Percentiles rank a stretch among this genome's conserved stretches.
phyloP scores from a whole-genome alignment of 2,888 invertebrate species.

The Melanophora roralis region DNA sequence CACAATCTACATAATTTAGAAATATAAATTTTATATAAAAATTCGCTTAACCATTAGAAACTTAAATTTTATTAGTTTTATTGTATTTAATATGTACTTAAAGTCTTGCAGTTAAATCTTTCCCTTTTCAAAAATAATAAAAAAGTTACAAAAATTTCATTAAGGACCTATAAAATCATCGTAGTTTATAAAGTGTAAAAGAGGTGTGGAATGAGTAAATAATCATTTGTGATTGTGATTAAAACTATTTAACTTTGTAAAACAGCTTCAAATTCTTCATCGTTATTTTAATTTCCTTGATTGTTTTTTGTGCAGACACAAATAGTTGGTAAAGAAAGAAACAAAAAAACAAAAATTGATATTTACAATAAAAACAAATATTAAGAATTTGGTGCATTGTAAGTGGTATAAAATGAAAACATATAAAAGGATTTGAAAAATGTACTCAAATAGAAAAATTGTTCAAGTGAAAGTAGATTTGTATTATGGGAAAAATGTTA shows the following conservation, averaged over 20 bases:
- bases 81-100: too few species aligned
- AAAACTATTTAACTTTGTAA: constrained; percentile 74
- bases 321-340: constrained; percentile 39
- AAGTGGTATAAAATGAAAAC: constrained; percentile 10
- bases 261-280: constrained; percentile 77
- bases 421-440: background rate
- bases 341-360: constrained; percentile 44
- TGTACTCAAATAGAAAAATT: constrained; percentile 27
- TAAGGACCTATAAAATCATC: background rate
- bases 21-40: too few species aligned
- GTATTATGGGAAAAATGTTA: background rate
- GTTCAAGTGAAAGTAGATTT: constrained; percentile 52
- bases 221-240: background rate
- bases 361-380: constrained; percentile 50
- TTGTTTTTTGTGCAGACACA: constrained; percentile 64
- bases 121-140: too few species aligned
- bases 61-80: too few species aligned
- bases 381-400: constrained; percentile 35
- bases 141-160: background rate
- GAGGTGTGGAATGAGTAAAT: background rate
- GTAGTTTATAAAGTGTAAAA: background rate
- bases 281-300: background rate
- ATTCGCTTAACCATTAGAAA: too few species aligned
- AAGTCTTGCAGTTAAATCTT: too few species aligned
- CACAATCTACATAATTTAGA: too few species aligned